Conservation (phyloP, 2,888 invertebrate genomes). For the Gasteruption jaculator region DNA sequence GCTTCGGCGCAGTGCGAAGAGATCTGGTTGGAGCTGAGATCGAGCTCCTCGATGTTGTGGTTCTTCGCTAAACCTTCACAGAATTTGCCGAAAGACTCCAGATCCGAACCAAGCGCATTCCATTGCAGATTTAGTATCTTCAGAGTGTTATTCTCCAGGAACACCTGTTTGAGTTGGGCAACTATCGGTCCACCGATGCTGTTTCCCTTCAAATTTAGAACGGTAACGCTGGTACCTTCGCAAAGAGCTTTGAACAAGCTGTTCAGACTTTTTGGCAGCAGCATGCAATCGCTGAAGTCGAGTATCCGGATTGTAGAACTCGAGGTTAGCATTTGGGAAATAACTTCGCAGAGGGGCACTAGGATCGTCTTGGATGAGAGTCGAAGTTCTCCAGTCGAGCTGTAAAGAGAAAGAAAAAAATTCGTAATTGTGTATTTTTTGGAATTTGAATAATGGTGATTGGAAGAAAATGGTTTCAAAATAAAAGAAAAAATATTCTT, state of each 20-base stretch:
- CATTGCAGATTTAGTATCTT: conserved; percentile 43
- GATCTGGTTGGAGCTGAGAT: conserved; percentile 49
- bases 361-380: conserved; percentile 38
- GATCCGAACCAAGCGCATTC: conserved; percentile 45
- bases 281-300: conserved; percentile 47
- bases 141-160: conserved; percentile 40
- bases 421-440: not conserved
- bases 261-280: conserved; percentile 43
- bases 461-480: too few species aligned
- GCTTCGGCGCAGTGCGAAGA: conserved; percentile 39
- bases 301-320: conserved; percentile 42
- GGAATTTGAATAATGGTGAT: conserved; percentile 2
- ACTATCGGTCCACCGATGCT: conserved; percentile 42
- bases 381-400: conserved; percentile 36
- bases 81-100: conserved; percentile 40
- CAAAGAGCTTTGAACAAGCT: conserved; percentile 43
- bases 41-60: conserved; percentile 41
- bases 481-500: too few species aligned
- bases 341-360: conserved; percentile 39
- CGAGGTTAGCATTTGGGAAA: conserved; percentile 45
- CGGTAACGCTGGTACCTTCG: conserved; percentile 41
- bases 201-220: conserved; percentile 48
- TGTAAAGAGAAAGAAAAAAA: conserved; percentile 22
- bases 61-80: conserved; percentile 44
- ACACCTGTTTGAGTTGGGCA: conserved; percentile 42